Evolutionary conservation across 1,140 invertebrate genomes (phyloP).

Genomic region (Drosophila ogumai): DNA sequence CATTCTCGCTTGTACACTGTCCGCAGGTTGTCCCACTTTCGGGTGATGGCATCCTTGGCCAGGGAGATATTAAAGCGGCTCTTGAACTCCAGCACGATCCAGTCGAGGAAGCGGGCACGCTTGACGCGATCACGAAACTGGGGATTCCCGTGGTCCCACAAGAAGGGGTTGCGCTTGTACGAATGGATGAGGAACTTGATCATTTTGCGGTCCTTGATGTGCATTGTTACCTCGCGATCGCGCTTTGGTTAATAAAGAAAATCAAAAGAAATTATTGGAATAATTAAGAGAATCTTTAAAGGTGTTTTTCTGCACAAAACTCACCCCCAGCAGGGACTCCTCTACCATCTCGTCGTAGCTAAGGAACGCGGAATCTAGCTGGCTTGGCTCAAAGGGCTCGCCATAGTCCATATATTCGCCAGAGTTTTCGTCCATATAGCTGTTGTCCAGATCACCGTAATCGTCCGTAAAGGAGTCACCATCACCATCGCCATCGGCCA

Average conservation of each 20-base stretch:
- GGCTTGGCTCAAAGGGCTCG: conserved; percentile 37
- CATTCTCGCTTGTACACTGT: conserved; percentile 83
- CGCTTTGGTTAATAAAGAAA: background rate
- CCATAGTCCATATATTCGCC: conserved; percentile 60
- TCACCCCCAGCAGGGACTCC: conserved; percentile 73
- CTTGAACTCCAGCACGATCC: conserved; percentile 78
- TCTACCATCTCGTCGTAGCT: conserved; percentile 82
- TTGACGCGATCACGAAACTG: conserved; percentile 79
- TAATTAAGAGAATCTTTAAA: background rate
- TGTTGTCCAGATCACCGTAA: conserved; percentile 55
- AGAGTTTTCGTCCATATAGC: conserved; percentile 60
- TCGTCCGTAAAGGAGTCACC: conserved; percentile 65
- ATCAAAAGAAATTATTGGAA: background rate
- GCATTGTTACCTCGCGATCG: conserved; percentile 73
- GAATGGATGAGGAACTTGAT: conserved; percentile 81
- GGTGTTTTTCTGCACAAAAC: conserved; percentile 4
- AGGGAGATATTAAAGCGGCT: conserved; percentile 76
- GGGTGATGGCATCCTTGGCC: conserved; percentile 79
- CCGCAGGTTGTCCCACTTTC: conserved; percentile 81
- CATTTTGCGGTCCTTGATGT: conserved; percentile 83
- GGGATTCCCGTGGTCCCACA: conserved; percentile 79
- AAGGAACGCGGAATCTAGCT: conserved; percentile 53
- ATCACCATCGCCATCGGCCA: conserved; percentile 25
- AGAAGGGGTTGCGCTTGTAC: conserved; percentile 76
- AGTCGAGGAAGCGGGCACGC: conserved; percentile 75